Conservation (phyloP, 2,113 vertebrate genomes). For the Cnemophilus loriae region DNA sequence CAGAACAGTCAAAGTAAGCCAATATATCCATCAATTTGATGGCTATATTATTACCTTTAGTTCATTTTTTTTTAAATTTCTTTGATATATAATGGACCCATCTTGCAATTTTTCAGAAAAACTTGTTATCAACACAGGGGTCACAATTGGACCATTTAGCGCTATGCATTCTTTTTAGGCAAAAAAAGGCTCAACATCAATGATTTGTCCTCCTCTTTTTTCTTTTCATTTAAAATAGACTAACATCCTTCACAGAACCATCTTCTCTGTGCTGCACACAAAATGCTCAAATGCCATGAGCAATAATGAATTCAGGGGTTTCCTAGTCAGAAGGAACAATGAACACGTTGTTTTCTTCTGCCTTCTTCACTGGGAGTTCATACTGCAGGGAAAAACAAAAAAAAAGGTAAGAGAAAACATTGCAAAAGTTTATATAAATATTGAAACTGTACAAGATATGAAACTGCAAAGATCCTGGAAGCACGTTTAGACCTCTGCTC, state of each 20-base stretch:
- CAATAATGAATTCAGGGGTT: not conserved
- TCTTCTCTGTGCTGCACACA: not conserved
- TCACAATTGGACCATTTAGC: too few relatives aligned
- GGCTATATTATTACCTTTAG: too few relatives aligned
- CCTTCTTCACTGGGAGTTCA: not conserved
- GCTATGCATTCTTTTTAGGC: too few relatives aligned
- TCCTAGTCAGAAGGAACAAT: slow-evolving; percentile 3
- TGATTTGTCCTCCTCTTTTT: too few relatives aligned
- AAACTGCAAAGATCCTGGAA: not conserved
- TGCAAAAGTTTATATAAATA: not conserved
- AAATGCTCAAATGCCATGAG: not conserved
- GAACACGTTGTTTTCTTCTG: not conserved
- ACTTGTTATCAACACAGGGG: too few relatives aligned
- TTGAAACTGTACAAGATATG: not conserved
- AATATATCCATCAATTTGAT: too few relatives aligned
- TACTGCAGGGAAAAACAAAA: not conserved
- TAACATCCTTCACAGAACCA: not conserved
- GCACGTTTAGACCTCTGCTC: not conserved
- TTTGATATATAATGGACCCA: too few relatives aligned
- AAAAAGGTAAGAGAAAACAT: not conserved
- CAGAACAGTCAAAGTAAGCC: not conserved
- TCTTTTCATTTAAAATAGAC: not conserved
- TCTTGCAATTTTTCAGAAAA: too few relatives aligned
- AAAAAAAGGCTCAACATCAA: too few relatives aligned
- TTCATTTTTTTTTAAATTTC: too few relatives aligned